Base-by-base conservation (phyloP, 2,888 invertebrate genomes). In the Corbicula japonica region DNA sequence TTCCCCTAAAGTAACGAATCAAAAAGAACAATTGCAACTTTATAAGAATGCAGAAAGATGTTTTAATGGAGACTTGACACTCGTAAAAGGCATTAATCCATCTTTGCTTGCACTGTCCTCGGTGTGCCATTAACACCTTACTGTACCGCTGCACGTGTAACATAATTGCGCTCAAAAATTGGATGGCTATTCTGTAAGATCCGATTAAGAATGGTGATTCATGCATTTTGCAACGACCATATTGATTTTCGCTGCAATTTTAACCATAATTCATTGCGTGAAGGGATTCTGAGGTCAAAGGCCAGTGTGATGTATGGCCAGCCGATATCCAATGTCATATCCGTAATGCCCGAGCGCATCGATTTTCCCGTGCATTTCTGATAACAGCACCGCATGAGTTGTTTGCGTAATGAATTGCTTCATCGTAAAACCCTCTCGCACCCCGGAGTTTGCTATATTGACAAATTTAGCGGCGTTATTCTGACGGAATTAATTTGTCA, bases 171-270 rank as follows among this genome's bases (percentile, higher is more conserved):
- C 54, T 28, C 4, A 6, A 23, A 23, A 48, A 48, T 48, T 48
- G 23, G n/a, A 48, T n/a, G 21, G 48, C 48, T n/a, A 23, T 48
- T n/a, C n/a, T 54, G 26, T 30, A 23, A 54, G 23, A 48, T 18
- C 30, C 15, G 21, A 21, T 15, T 28, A 18, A 54, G 15, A 15
- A 26, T 35, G 71, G 62, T 71, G 71, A 71, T 61, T 71, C 71
- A 71, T 62, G 44, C 71, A 71, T 52, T 41, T 61, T 62, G 62
- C 62, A 71, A 71, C 52, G 23, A 10, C 41, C 41, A 5, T 62
- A 71, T 71, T 62, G 71, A 71, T 71, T 71, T 41, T n/a, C 10
- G 52, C 50, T 61, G 62, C 54, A 62, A 52, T 71, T 48, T 30
- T 46, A 50, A 41, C 30, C 30, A 48, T 71, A 48, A 71, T 71